Evolutionary conservation across 2,797 vertebrate genomes (phyloP).

Genomic region (Propithecus deckenii): DNA sequence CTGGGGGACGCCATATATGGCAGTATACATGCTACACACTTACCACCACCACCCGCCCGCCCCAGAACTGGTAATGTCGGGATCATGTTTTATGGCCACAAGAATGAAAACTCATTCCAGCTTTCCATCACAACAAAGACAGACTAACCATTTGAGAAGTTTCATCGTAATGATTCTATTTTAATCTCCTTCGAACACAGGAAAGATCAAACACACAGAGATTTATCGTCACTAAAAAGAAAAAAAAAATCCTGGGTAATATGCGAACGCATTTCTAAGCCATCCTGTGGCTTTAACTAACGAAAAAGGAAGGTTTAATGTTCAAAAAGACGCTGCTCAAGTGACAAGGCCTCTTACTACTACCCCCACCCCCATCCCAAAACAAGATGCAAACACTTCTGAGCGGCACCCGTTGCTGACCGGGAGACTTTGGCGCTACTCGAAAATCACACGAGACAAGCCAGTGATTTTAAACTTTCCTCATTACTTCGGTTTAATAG

Average conservation of each 20-base stretch:
- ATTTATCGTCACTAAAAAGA: slow-evolving; percentile 78
- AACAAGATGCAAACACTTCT: neutral
- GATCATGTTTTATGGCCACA: neutral
- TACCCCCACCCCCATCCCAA: rapidly evolving
- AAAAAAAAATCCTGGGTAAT: slow-evolving; percentile 40
- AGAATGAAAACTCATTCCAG: slow-evolving; percentile 49
- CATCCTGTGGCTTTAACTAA: slow-evolving; percentile 66
- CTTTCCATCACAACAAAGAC: slow-evolving; percentile 72
- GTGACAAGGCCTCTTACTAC: neutral
- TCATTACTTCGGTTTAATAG: slow-evolving; percentile 57
- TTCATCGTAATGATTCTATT: slow-evolving; percentile 79
- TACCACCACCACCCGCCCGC: neutral
- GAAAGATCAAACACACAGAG: slow-evolving; percentile 78
- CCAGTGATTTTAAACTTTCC: slow-evolving; percentile 31
- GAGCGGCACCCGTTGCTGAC: neutral
- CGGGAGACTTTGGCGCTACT: neutral
- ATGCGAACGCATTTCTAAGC: slow-evolving; percentile 41
- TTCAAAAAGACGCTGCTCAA: slow-evolving; percentile 66
- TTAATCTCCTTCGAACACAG: slow-evolving; percentile 78
- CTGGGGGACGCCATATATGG: neutral
- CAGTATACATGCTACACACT: no score
- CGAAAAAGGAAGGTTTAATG: slow-evolving; percentile 60
- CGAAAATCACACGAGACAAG: slow-evolving; percentile 39
- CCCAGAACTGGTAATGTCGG: neutral
- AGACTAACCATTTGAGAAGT: slow-evolving; percentile 69